phyloP scores from a whole-genome alignment of 2,113 vertebrate genomes.

The Crotophaga sulcirostris region DNA sequence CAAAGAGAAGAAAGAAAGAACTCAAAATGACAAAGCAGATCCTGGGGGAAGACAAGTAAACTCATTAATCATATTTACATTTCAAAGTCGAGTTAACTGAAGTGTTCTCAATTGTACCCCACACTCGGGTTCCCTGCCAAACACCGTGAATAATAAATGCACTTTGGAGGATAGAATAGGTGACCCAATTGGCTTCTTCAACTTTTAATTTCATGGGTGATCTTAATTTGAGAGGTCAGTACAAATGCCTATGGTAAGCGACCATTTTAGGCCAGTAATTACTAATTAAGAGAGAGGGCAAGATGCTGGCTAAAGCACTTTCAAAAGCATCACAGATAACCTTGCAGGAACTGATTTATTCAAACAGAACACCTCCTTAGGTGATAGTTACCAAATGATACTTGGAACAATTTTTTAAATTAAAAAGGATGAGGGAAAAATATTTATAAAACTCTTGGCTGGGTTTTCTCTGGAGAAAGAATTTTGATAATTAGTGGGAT shows the following conservation, averaged over 20 bases:
- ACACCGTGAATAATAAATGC: constrained; percentile 33
- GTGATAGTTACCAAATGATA: constrained; percentile 31
- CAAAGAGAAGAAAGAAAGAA: background rate
- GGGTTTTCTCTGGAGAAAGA: constrained; percentile 12
- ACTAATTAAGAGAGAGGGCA: constrained; percentile 32
- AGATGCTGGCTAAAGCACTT: constrained; percentile 33
- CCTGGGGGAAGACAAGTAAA: constrained; percentile 20
- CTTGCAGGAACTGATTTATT: constrained; percentile 52
- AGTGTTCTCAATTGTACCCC: background rate
- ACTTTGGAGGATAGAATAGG: background rate
- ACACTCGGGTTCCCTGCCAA: background rate
- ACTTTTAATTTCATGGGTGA: constrained; percentile 14
- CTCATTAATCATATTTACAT: constrained; percentile 62
- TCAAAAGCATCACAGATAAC: constrained; percentile 26
- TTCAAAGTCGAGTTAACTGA: constrained; percentile 50
- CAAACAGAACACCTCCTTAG: background rate
- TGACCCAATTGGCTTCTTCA: constrained; percentile 6
- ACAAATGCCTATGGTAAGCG: constrained; percentile 1
- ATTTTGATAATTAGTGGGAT: constrained; percentile 38
- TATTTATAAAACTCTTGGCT: constrained; percentile 9
- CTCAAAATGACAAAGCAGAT: constrained; percentile 19
- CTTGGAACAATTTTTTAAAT: constrained; percentile 49
- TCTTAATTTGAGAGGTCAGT: constrained; percentile 51
- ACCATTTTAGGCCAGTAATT: constrained; percentile 42
- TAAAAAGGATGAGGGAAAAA: background rate